Base-by-base conservation (phyloP, 2,888 invertebrate species). In the Patella pellucida region DNA sequence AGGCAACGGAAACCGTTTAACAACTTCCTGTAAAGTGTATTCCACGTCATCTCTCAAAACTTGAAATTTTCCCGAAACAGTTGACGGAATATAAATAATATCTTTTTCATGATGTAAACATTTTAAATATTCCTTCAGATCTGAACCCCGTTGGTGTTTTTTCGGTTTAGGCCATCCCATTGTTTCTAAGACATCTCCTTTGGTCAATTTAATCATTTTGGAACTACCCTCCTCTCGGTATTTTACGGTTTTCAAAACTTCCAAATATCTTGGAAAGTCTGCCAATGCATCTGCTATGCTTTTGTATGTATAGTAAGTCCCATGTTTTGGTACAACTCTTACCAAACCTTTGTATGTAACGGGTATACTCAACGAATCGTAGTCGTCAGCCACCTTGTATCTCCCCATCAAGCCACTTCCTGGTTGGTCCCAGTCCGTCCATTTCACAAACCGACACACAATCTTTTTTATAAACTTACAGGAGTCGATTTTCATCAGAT, bases 401-500 rank as follows among this genome's bases (percentile, higher is more conserved):
- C 19, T 62, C 41, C 41, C 41, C 41, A 7, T 41, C 0, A 1
- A 9, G 2, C 62, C 62, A 62, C 19, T 15, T 9, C 9, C n/a
- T 16, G 12, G n/a, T 19, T 19, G 9, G 62, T 9, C n/a, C 19
- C 12, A 16, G 12, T 19, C 41, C 41, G 23, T 54, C 50, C 68
- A 68, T 41, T 69, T 41, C 41, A 56, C 52, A 23, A 74, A 68
- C 9, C 50, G 23, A 12, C 69, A 69, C 16, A 50, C 51, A 19
- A 69, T 56, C 69, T 52, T 68, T 3, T 54, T 54, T 52, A 74
- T 31, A 7, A 50, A 16, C 23, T 74, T 41, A 14, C 74, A 69
- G 12, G 69, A 52, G 74, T 74, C 74, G 51, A 74, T 74, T 50
- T 74, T 74, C n/a, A 74, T 74, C 5, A 74, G 27, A 54, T 74